phyloP scores from a whole-genome alignment of 2,113 vertebrate species.

The Pomatorhinus ruficollis region DNA sequence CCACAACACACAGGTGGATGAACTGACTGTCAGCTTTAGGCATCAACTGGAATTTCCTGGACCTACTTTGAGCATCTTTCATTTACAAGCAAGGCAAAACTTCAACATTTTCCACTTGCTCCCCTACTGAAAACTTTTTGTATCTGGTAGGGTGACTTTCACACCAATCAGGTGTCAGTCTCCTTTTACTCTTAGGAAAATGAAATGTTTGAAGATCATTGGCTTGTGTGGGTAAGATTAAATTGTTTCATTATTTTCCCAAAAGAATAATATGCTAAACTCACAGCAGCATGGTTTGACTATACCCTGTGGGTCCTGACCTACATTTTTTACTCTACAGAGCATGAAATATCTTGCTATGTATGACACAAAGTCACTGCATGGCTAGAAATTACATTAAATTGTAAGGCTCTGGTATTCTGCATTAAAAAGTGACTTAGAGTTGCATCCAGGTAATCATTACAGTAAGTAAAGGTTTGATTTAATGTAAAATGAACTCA shows the following conservation, averaged over 20 bases:
- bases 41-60: neutral
- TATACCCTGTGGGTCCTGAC: conserved; percentile 26
- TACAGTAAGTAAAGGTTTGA: neutral
- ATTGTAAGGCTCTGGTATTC: neutral
- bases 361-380: neutral
- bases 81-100: neutral
- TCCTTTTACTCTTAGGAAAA: neutral
- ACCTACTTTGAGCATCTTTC: neutral
- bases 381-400: neutral
- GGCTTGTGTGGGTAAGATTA: conserved; percentile 22
- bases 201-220: conserved; percentile 22
- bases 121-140: neutral
- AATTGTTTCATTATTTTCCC: conserved; percentile 36
- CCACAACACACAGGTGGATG: neutral
- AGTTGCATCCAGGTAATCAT: neutral
- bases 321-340: conserved; percentile 46
- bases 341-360: conserved; percentile 30
- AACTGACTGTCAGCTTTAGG: neutral
- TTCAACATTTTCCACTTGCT: neutral
- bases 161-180: neutral
- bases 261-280: neutral
- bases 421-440: neutral
- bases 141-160: neutral
- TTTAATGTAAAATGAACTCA: neutral
- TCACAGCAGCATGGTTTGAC: neutral